phyloP scores from a whole-genome alignment of 2,888 invertebrate species.

The Noctua janthe region DNA sequence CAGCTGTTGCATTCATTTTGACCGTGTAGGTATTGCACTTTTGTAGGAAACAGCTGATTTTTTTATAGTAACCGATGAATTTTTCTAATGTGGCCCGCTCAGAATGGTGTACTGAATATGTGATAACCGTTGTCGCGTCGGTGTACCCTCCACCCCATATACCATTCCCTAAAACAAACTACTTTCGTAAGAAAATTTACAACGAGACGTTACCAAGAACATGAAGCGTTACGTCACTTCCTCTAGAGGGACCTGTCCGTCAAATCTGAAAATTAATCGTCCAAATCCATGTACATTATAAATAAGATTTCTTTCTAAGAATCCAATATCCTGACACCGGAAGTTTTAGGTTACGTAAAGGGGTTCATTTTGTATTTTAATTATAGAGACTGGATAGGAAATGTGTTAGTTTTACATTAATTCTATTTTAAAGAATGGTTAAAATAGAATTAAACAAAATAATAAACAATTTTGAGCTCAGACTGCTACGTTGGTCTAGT shows the following conservation, averaged over 20 bases:
- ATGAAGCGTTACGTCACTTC: not conserved
- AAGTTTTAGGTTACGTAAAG: constrained; percentile 22
- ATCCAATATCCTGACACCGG: constrained; percentile 20
- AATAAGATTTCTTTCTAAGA: constrained; percentile 14
- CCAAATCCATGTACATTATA: not conserved
- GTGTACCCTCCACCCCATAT: no score
- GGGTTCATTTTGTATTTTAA: constrained; percentile 18
- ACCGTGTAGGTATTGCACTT: no score
- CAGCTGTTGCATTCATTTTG: no score
- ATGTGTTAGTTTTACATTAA: constrained; percentile 1
- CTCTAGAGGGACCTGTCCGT: not conserved
- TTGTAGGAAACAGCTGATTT: no score
- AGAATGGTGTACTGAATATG: no score
- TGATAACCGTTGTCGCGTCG: no score
- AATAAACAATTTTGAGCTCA: no score
- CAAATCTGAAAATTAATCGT: not conserved
- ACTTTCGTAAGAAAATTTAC: not conserved
- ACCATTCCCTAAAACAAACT: no score
- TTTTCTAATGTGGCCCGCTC: no score
- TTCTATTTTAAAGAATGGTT: not conserved
- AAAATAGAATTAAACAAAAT: not conserved
- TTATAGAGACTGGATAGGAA: not conserved
- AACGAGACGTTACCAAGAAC: not conserved
- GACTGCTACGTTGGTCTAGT: no score
- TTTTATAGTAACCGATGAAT: no score